A percentile compares a stretch with the other conserved stretches of the same genome.
Conservation (phyloP, 2,888 invertebrate genomes). For the Salpingus planirostris region DNA sequence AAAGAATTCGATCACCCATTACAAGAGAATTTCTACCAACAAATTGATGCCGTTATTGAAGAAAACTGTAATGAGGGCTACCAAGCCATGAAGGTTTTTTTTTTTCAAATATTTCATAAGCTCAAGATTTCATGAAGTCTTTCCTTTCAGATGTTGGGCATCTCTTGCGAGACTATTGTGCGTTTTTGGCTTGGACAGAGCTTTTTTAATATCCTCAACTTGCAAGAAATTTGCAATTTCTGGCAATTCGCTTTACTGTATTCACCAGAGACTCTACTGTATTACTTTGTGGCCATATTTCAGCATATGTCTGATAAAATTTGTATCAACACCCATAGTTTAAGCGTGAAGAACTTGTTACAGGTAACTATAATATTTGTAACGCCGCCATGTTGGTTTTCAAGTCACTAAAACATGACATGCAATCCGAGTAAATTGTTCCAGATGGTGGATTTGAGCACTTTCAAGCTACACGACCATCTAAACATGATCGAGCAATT, state of each 20-base stretch:
- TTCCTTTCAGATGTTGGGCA: too few relatives aligned
- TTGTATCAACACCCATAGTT: slow-evolving; percentile 13
- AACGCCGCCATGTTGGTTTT: background rate
- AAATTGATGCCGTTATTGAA: too few relatives aligned
- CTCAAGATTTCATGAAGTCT: slow-evolving; percentile 22
- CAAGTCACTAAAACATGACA: background rate
- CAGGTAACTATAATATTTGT: slow-evolving; percentile 10
- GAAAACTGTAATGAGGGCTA: too few relatives aligned
- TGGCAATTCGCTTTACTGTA: slow-evolving; percentile 17
- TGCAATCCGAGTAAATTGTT: slow-evolving; percentile 5
- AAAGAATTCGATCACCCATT: slow-evolving; percentile 9
- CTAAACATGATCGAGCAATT: slow-evolving; percentile 19
- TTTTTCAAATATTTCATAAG: too few relatives aligned
- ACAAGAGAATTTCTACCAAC: slow-evolving; percentile 17
- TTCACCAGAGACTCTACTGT: slow-evolving; percentile 19
- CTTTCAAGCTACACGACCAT: slow-evolving; percentile 15
- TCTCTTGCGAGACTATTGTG: too few relatives aligned
- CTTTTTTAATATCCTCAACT: too few relatives aligned
- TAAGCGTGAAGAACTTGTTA: slow-evolving; percentile 10
- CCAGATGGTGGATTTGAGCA: slow-evolving; percentile 16
- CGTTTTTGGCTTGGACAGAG: too few relatives aligned
- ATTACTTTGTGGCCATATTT: slow-evolving; percentile 19
- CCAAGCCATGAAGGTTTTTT: too few relatives aligned
- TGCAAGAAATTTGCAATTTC: slow-evolving; percentile 23
- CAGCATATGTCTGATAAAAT: slow-evolving; percentile 14